Evolutionary conservation across 2,797 vertebrate genomes (phyloP), one percentile per base, ranked within the genome.

Genomic region (Brachyalestes nurse): DNA sequence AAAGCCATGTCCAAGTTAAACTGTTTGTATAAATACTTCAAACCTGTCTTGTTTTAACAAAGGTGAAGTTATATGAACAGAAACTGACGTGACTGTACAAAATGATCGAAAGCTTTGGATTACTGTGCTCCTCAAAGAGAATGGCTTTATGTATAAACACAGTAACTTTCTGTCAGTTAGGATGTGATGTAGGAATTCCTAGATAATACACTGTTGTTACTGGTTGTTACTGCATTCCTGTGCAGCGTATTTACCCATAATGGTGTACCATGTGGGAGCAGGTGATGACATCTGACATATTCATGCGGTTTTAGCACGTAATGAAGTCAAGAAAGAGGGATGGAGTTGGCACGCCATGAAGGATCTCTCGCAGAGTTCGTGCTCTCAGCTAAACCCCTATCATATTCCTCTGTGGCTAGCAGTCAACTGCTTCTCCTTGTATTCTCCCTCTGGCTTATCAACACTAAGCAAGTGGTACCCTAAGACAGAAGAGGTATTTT

Each of bases 391-490:
- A 13, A 82, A 25, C 49, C 70, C 49, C 14, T 62, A 42, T 70
- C 49, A 23, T 8, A 4, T 77, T 80, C 73, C 82, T 75, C 60
- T 81, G 14, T 23, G 76, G 81, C 81, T 83, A 85, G 81, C 83
- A 82, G 76, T 86, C 74, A 79, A 77, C 80, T 75, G 81, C 28
- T 85, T 77, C 53, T 83, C 85, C 58, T 88, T 84, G 77, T 84
- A 78, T 74, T 83, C 55, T 19, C 74, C 81, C 81, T 87, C 77
- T 76, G 80, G 19, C 71, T 85, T 90, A 86, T 91, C 91, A 89
- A 88, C 90, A 80, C 83, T 14, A 87, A 86, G 85, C 87, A 88
- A 88, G 83, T 84, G 87, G 83, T 86, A 62, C 86, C 82, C 86
- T 86, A 74, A 82, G 84, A 80, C 86, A 90, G 87, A 84, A 87